These are phyloP conservation scores for Drosophila subsilvestris DNA, from an alignment of 2,888 invertebrate species.

Conservation along the genomic window DNA sequence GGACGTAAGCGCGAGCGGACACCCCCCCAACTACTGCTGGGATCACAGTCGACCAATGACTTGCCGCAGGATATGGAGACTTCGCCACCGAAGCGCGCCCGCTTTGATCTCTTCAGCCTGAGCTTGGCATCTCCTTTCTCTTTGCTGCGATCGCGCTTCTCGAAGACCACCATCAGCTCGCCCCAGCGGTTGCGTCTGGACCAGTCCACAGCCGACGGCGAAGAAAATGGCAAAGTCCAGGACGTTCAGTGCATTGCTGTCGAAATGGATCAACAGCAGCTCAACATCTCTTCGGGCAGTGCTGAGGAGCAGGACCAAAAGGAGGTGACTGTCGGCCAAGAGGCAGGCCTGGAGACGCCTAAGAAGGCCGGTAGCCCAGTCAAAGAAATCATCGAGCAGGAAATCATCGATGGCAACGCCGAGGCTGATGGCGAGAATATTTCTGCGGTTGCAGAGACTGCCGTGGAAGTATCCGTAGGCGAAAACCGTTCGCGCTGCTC, in stretches of 20 bases:
- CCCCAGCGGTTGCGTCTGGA: slow-evolving; percentile 72
- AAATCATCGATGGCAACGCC: slow-evolving; percentile 2
- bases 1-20: slow-evolving; percentile 83
- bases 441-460: slow-evolving; percentile 21
- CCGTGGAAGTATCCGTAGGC: slow-evolving; percentile 31
- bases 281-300: slow-evolving; percentile 51
- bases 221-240: slow-evolving; percentile 75
- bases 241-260: slow-evolving; percentile 78
- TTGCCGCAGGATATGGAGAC: slow-evolving; percentile 75
- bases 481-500: slow-evolving; percentile 59
- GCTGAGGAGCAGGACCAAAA: slow-evolving; percentile 37
- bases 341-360: slow-evolving; percentile 65
- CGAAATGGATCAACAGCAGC: slow-evolving; percentile 70
- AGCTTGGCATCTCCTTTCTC: slow-evolving; percentile 80
- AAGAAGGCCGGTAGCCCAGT: slow-evolving; percentile 46
- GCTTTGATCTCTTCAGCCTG: slow-evolving; percentile 80
- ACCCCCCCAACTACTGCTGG: slow-evolving; percentile 56
- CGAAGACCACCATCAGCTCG: slow-evolving; percentile 77
- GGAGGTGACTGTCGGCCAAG: slow-evolving; percentile 65
- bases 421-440: slow-evolving; percentile 38
- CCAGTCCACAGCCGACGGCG: slow-evolving; percentile 46
- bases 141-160: slow-evolving; percentile 80
- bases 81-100: slow-evolving; percentile 82
- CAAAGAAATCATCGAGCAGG: slow-evolving; percentile 25
- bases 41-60: slow-evolving; percentile 70